phyloP scores from a whole-genome alignment of 2,888 invertebrate genomes.

The Lepidonotus clava region DNA sequence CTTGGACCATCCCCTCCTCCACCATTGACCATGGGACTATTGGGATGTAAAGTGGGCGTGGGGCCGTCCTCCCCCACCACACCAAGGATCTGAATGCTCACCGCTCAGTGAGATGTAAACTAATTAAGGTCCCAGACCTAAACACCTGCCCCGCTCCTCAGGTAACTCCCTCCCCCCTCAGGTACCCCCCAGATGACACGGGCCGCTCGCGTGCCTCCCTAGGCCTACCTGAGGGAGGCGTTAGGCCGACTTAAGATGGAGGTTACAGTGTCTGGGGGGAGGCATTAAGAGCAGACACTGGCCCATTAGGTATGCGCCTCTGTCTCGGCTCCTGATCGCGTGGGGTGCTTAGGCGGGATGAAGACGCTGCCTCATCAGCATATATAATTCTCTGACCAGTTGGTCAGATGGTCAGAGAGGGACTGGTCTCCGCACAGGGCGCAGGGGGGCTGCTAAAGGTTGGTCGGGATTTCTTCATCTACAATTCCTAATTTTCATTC shows the following conservation, averaged over 20 bases:
- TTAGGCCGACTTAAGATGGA: slow-evolving; percentile 7
- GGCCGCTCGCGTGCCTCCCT: background rate
- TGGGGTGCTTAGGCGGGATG: background rate
- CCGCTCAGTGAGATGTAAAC: background rate
- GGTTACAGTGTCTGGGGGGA: background rate
- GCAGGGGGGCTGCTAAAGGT: too few species aligned
- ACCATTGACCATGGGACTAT: too few species aligned
- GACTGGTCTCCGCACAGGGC: too few species aligned
- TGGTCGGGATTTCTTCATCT: too few species aligned
- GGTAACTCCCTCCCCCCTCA: background rate
- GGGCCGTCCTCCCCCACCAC: background rate
- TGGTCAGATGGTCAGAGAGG: too few species aligned
- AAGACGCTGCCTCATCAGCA: too few species aligned
- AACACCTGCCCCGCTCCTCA: slow-evolving; percentile 6
- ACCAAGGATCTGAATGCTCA: background rate
- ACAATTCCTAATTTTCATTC: too few species aligned
- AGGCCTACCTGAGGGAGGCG: background rate
- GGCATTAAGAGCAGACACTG: background rate
- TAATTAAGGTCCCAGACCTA: background rate
- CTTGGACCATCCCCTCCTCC: too few species aligned
- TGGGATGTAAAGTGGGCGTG: too few species aligned
- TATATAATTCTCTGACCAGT: too few species aligned
- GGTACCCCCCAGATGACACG: background rate
- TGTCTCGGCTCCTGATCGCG: background rate
- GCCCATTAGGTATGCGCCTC: background rate